These are phyloP conservation scores for Drosophila formosana DNA, from an alignment of 2,888 invertebrate genomes.

Conservation along the genomic window DNA sequence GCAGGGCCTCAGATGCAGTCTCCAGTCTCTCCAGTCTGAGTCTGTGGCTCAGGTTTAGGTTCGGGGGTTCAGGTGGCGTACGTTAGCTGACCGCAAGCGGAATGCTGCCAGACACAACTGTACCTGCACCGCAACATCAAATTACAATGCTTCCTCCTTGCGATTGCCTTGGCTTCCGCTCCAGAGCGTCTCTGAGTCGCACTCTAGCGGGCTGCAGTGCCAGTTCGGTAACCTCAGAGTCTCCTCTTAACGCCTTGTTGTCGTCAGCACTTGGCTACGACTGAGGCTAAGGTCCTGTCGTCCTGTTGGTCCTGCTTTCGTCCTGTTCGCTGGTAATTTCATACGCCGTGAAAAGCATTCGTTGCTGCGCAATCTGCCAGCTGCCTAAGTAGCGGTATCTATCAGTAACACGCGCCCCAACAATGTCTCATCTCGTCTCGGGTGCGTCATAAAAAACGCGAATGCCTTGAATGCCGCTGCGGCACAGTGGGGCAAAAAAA, in stretches of 20 bases:
- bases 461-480: conserved; percentile 2
- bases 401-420: conserved; percentile 65
- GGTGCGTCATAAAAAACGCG: conserved; percentile 64
- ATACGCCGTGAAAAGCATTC: conserved; percentile 68
- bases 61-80: conserved; percentile 1
- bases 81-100: conserved; percentile 56
- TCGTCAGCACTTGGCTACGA: background rate
- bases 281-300: background rate
- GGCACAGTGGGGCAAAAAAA: conserved; percentile 38
- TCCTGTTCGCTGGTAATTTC: conserved; percentile 53
- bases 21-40: conserved; percentile 10
- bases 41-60: background rate
- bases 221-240: background rate
- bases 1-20: conserved; percentile 11
- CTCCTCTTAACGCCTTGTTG: background rate
- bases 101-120: conserved; percentile 38
- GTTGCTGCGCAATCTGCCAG: conserved; percentile 64
- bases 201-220: background rate
- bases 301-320: conserved; percentile 1
- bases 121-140: conserved; percentile 67
- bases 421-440: conserved; percentile 59
- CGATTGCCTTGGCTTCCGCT: background rate
- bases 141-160: conserved; percentile 54
- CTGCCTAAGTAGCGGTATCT: conserved; percentile 72
- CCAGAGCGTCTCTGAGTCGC: too few relatives aligned